A percentile compares a stretch with the other conserved stretches of the same genome.
Conservation (phyloP, 1,140 invertebrate genomes). For the Saxidomus purpurata region DNA sequence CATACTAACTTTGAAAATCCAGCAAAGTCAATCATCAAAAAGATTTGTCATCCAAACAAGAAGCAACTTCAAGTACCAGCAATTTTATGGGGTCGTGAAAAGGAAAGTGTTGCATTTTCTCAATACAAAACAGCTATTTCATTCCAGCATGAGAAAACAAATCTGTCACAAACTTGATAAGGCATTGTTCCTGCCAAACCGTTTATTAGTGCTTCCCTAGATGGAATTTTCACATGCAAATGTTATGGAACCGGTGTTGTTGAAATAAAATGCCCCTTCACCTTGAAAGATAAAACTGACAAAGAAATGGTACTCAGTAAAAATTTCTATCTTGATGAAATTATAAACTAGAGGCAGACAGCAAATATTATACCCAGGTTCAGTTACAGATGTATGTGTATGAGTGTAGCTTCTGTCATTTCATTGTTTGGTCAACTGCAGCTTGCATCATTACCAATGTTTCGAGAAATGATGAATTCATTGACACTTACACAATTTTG, state of each 20-base stretch:
- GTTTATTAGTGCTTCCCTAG: background rate
- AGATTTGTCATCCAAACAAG: background rate
- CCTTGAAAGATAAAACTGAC: background rate
- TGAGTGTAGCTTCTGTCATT: background rate
- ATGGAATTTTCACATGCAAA: background rate
- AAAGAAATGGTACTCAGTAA: background rate
- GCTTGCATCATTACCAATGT: too few relatives aligned
- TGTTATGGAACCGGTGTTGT: background rate
- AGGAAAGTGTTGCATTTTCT: too few relatives aligned
- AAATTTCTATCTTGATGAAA: conserved; percentile 1
- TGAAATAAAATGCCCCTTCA: background rate
- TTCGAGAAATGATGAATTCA: too few relatives aligned
- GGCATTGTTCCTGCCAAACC: background rate
- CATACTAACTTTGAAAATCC: background rate
- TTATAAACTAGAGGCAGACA: background rate
- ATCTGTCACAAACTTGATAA: too few relatives aligned
- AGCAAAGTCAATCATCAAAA: conserved; percentile 7
- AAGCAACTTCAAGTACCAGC: background rate
- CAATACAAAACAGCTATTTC: background rate
- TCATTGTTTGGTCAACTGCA: background rate
- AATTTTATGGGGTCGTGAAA: background rate
- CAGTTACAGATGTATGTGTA: background rate
- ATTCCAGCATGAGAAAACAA: background rate
- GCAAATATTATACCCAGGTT: conserved; percentile 3
- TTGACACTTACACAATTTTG: too few relatives aligned